phyloP scores from a whole-genome alignment of 2,113 vertebrate genomes.

The Porphyrio hochstetteri region DNA sequence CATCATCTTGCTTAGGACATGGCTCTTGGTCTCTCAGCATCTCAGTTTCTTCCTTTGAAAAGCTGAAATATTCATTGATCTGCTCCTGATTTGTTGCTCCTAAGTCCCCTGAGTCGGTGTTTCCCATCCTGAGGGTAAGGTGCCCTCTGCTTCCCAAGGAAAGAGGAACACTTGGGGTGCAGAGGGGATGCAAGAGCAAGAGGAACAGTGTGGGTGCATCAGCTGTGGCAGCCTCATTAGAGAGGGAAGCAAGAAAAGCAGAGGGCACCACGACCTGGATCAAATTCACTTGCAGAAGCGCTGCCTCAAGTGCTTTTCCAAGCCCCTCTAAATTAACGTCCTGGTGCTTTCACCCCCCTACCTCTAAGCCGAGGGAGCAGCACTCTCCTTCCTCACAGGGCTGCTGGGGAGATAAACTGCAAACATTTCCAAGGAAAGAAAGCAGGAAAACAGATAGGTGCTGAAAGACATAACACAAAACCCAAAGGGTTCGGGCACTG shows the following conservation, averaged over 20 bases:
- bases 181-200: neutral
- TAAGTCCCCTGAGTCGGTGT: neutral
- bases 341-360: neutral
- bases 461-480: neutral
- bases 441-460: neutral
- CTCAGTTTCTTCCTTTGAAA: neutral
- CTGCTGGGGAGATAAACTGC: neutral
- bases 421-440: neutral
- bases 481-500: neutral
- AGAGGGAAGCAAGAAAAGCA: neutral
- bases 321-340: neutral
- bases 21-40: neutral
- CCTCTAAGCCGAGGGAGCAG: neutral
- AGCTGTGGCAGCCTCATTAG: neutral
- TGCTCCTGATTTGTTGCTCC: neutral
- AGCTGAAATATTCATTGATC: neutral
- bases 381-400: neutral
- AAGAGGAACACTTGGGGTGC: neutral
- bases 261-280: neutral
- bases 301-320: neutral
- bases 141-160: neutral
- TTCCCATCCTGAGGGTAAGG: neutral
- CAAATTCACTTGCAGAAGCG: neutral
- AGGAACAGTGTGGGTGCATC: neutral
- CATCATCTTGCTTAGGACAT: neutral